Conservation (phyloP, 1,140 invertebrate species). For the Sesamia nonagrioides region DNA sequence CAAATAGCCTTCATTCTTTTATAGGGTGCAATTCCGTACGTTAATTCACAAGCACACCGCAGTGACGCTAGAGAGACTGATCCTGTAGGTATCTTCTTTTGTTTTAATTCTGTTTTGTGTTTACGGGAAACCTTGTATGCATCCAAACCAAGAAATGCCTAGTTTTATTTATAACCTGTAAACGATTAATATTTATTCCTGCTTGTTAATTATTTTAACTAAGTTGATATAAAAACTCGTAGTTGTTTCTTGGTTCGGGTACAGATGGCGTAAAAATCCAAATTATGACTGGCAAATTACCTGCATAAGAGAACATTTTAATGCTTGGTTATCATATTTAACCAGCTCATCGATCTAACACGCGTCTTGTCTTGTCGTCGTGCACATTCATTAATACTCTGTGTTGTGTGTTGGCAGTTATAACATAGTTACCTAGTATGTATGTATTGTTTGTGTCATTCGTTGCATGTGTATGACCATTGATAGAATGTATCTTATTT, state of each 20-base stretch:
- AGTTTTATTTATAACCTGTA: not conserved
- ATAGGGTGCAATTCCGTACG: constrained; percentile 86
- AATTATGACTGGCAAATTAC: not conserved
- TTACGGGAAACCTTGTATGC: constrained; percentile 34
- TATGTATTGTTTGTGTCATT: not conserved
- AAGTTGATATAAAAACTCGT: not conserved
- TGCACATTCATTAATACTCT: not conserved
- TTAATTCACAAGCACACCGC: constrained; percentile 80
- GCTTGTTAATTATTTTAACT: not conserved
- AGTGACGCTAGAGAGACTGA: constrained; percentile 84
- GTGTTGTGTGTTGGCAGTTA: not conserved
- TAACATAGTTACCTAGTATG: not conserved
- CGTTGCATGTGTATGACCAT: not conserved
- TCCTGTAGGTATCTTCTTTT: constrained; percentile 88
- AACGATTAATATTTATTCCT: not conserved
- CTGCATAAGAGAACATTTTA: not conserved
- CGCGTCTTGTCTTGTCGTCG: too few relatives aligned
- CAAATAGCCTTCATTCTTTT: constrained; percentile 86
- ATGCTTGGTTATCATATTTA: constrained; percentile 7
- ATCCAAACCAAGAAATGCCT: constrained; percentile 13
- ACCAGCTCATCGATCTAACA: not conserved
- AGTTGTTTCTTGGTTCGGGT: not conserved
- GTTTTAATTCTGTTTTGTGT: constrained; percentile 62
- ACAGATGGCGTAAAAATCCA: not conserved
- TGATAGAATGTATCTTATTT: too few relatives aligned